Percentiles rank a stretch among this genome's conserved stretches.
Evolutionary conservation across 2,797 vertebrate species (phyloP).

Genomic region (Oreochromis grahami): DNA sequence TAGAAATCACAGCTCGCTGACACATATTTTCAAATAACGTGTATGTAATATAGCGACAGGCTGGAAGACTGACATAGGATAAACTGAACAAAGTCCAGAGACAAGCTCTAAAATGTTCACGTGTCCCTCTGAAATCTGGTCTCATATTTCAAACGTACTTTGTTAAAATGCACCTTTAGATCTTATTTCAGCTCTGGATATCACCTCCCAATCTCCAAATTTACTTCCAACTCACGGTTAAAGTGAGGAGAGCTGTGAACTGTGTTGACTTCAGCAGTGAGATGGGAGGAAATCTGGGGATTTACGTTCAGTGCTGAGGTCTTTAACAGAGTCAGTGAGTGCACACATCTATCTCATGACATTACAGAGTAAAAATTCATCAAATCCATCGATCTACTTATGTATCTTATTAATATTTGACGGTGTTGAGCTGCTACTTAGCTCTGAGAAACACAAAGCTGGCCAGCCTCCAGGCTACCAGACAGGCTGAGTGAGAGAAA

Average conservation of each 20-base stretch:
- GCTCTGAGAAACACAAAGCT: constrained; percentile 15
- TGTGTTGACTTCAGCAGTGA: neutral
- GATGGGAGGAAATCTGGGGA: neutral
- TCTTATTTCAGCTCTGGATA: neutral
- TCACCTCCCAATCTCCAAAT: neutral
- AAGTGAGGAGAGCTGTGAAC: neutral
- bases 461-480: neutral
- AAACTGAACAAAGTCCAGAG: neutral
- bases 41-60: neutral
- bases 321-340: neutral
- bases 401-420: constrained; percentile 20
- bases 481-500: neutral
- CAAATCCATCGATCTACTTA: neutral
- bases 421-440: neutral
- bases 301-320: neutral
- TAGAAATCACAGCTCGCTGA: neutral
- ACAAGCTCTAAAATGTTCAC: neutral
- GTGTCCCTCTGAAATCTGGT: neutral
- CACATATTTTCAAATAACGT: neutral
- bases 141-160: neutral
- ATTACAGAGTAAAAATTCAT: neutral
- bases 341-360: accelerated
- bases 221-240: neutral
- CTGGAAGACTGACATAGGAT: neutral
- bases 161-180: neutral